Percentiles rank a stretch among this genome's conserved stretches.
Evolutionary conservation across 2,113 vertebrate genomes (phyloP).

Genomic region (Murina feae): DNA sequence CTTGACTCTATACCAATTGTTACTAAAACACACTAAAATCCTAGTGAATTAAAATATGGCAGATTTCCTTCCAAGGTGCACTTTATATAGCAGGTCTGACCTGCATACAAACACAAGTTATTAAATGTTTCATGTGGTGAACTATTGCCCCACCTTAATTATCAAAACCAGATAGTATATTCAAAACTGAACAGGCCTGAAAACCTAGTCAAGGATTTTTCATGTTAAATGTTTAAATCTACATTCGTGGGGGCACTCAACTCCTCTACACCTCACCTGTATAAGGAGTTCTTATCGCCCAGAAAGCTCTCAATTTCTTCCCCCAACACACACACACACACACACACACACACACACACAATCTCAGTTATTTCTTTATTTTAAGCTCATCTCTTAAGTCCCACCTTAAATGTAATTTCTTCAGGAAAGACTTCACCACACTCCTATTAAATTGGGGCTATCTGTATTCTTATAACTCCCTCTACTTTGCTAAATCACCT

Average conservation of each 20-base stretch:
- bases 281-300: neutral
- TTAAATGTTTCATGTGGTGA: neutral
- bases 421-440: neutral
- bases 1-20: neutral
- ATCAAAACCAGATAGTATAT: neutral
- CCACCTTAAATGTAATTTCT: conserved; percentile 1
- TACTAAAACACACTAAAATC: conserved; percentile 13
- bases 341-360: neutral
- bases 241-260: neutral
- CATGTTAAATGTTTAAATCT: neutral
- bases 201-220: neutral
- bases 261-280: neutral
- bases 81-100: neutral
- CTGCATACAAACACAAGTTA: neutral
- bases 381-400: neutral
- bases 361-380: neutral
- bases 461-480: neutral
- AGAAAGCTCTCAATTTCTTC: neutral
- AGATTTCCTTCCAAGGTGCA: neutral
- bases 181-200: neutral
- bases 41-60: neutral
- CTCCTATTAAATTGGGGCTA: neutral
- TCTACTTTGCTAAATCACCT: neutral
- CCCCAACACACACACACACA: neutral
- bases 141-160: neutral